Percentiles rank a stretch among this genome's conserved stretches.
phyloP scores from a whole-genome alignment of 2,113 vertebrate species.

The Psittacara wagleri region DNA sequence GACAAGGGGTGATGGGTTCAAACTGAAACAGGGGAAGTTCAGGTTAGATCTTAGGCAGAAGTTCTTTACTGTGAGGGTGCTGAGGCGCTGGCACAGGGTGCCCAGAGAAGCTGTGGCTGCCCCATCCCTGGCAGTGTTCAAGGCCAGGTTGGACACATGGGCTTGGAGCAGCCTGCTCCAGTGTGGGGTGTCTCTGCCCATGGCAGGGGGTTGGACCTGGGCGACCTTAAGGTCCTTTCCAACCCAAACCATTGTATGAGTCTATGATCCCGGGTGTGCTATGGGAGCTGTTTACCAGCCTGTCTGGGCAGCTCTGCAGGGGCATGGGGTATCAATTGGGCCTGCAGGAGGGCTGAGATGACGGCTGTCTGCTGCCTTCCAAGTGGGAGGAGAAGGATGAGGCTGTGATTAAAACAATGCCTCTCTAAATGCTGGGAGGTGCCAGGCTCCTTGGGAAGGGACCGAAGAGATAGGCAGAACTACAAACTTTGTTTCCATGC shows the following conservation, averaged over 20 bases:
- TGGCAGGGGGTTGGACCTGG: not conserved
- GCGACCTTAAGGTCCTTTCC: not conserved
- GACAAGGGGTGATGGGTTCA: not conserved
- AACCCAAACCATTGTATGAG: not conserved
- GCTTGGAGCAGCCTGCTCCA: not conserved
- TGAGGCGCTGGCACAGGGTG: not conserved
- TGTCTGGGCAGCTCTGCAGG: not conserved
- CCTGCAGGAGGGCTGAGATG: not conserved
- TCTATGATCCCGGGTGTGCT: not conserved
- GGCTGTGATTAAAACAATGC: not conserved
- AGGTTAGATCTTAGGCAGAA: not conserved
- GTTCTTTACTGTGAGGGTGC: not conserved
- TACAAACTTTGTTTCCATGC: not conserved
- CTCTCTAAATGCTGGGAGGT: not conserved
- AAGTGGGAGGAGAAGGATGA: not conserved
- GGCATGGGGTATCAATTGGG: fast-evolving
- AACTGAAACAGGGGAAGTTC: not conserved
- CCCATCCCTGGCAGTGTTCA: not conserved
- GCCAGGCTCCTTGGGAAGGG: not conserved
- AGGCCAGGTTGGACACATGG: not conserved
- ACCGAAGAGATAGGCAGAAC: not conserved
- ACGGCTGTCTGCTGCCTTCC: not conserved
- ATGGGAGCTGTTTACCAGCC: not conserved
- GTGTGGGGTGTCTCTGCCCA: not conserved
- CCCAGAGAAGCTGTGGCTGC: not conserved